These are phyloP conservation scores for Halcyon smyrnensis DNA, from an alignment of 2,797 vertebrate species.

Conservation along the genomic window DNA sequence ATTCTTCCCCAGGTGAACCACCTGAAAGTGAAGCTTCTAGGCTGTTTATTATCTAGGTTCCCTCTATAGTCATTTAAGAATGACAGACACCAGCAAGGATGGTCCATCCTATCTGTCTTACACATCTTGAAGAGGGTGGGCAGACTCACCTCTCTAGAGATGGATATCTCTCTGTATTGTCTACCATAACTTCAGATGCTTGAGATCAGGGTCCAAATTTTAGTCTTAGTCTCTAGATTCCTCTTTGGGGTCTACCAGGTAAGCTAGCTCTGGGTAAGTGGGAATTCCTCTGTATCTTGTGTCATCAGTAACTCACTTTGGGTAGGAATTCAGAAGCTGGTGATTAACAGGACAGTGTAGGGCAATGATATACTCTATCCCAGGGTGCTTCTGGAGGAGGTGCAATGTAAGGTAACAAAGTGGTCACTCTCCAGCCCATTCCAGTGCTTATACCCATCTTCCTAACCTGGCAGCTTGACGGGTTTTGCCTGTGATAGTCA, in stretches of 20 bases:
- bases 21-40: neutral
- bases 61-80: neutral
- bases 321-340: neutral
- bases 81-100: neutral
- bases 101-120: rapidly evolving
- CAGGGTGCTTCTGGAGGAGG: neutral
- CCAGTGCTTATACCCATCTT: neutral
- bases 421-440: neutral
- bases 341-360: neutral
- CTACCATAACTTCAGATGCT: neutral
- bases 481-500: neutral
- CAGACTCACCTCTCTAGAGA: neutral
- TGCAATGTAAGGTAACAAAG: neutral
- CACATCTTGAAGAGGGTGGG: neutral
- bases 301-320: neutral
- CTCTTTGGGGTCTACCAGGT: neutral
- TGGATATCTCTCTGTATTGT: neutral
- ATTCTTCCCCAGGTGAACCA: neutral
- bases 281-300: neutral
- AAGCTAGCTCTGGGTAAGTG: neutral
- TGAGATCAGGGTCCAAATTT: neutral
- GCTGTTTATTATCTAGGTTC: neutral
- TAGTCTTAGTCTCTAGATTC: neutral
- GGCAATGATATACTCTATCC: neutral
- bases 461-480: neutral